phyloP scores from a whole-genome alignment of 2,888 invertebrate genomes.

The Drosophila paramelanica region DNA sequence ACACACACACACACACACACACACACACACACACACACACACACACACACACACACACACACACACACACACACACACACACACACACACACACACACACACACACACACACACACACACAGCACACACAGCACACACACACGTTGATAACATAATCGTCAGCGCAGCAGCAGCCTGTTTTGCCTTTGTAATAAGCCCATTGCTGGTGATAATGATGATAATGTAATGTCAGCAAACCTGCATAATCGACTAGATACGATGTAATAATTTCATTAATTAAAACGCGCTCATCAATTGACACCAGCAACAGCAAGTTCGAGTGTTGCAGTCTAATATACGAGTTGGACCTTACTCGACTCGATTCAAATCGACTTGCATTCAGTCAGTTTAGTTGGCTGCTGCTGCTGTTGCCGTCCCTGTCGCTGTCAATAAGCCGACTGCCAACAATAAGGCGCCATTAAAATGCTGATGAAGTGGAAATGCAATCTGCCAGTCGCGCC shows the following conservation, averaged over 20 bases:
- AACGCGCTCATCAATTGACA: slow-evolving; percentile 51
- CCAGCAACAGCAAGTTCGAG: slow-evolving; percentile 12
- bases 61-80: too few relatives aligned
- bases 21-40: too few relatives aligned
- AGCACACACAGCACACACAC: too few relatives aligned
- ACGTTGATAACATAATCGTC: slow-evolving; percentile 19
- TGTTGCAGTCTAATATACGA: slow-evolving; percentile 27
- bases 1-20: too few relatives aligned
- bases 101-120: not conserved
- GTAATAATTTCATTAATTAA: slow-evolving; percentile 64
- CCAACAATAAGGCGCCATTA: slow-evolving; percentile 57
- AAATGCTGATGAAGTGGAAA: slow-evolving; percentile 71
- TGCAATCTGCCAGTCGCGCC: slow-evolving; percentile 42
- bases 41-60: too few relatives aligned
- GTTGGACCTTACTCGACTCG: slow-evolving; percentile 26
- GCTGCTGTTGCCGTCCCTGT: not conserved
- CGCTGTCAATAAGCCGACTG: slow-evolving; percentile 34
- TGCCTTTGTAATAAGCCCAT: slow-evolving; percentile 52
- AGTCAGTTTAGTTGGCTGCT: slow-evolving; percentile 26
- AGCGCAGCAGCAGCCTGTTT: slow-evolving; percentile 1
- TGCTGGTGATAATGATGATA: slow-evolving; percentile 36
- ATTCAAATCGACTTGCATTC: slow-evolving; percentile 40
- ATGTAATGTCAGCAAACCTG: slow-evolving; percentile 36
- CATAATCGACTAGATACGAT: slow-evolving; percentile 56
- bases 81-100: too few relatives aligned